Base-by-base conservation (phyloP, 2,797 vertebrate genomes). In the Cercopithecus neglectus region DNA sequence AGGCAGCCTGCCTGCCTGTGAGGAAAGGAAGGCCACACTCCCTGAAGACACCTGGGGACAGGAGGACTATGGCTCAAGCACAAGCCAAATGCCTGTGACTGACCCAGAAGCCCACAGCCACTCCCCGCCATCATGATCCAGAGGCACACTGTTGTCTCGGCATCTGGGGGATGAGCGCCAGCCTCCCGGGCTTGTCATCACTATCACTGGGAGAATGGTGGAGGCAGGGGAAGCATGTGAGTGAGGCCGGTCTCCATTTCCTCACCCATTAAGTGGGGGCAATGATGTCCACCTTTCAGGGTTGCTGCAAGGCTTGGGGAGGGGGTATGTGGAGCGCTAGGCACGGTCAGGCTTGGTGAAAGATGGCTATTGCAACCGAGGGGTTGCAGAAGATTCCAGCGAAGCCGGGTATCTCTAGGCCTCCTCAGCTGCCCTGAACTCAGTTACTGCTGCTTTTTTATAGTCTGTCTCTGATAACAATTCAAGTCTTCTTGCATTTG, bases 271-370 rank as follows among this genome's bases (percentile, higher is more conserved):
- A 57, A 21, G 4, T 2, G 8, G 30, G 1, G 30, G 3, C 19
- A 5, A 28, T 7, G 24, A 50, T 5, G 17, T 75, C 30, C 2
- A 3, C n/a, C 39, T 89, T 26, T 12, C 5, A 1, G 17, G 33
- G 26, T 72, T n/a, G 4, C 72, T 26, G 5, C 4, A 36, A n/a
- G 64, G 57, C 72, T 70, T 30, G 4, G 72, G 46, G 48, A 22
- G 17, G 36, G 17, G 28, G 30, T 26, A 0, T 11, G 1, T 55
- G 28, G 55, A 11, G 9, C 50, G 2, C 64, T 6, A 0, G 0
- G 24, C 44, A 22, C 1, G 22, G 67, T 74, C 74, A 26, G 33
- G 24, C 36, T 57, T 30, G 5, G 36, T 12, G 50, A 57, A 74
- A 46, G 39, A 39, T 28, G 11, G 24, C 59, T 44, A 5, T 78